Conservation (phyloP, 2,797 vertebrate genomes). For the Onychomys torridus region DNA sequence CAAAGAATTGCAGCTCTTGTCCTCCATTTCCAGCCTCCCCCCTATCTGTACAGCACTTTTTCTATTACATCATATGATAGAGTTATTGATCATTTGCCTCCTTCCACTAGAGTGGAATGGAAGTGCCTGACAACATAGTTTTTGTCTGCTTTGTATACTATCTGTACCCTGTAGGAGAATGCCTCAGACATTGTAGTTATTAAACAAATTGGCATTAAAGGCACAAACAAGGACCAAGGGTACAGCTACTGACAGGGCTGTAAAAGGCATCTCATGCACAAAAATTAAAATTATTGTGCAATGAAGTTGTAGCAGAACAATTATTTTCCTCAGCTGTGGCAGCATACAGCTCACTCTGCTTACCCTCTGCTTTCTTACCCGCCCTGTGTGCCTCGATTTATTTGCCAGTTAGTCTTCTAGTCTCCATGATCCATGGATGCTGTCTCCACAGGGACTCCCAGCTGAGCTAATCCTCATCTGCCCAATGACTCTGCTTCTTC, state of each 20-base stretch:
- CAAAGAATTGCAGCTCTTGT: background rate
- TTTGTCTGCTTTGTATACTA: background rate
- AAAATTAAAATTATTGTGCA: conserved; percentile 69
- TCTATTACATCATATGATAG: background rate
- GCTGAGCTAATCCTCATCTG: background rate
- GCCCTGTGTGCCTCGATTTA: background rate
- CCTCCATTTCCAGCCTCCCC: background rate
- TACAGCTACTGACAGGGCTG: background rate
- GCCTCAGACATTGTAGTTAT: background rate
- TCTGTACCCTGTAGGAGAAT: background rate
- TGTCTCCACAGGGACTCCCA: background rate
- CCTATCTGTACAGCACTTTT: background rate
- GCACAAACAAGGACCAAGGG: background rate
- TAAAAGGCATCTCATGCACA: background rate
- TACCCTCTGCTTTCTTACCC: background rate
- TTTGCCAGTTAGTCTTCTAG: conserved; percentile 38
- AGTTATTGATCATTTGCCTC: background rate
- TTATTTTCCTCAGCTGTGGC: conserved; percentile 77
- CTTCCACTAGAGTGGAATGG: background rate
- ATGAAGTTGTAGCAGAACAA: conserved; percentile 79
- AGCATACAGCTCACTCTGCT: conserved; percentile 69
- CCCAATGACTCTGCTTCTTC: background rate
- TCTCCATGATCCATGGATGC: conserved; percentile 41
- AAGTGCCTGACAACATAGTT: background rate
- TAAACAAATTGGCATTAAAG: background rate